Evolutionary conservation across 1,140 invertebrate genomes (phyloP), one percentile per base, ranked within the genome.

Genomic region (Drosophila yakuba): DNA sequence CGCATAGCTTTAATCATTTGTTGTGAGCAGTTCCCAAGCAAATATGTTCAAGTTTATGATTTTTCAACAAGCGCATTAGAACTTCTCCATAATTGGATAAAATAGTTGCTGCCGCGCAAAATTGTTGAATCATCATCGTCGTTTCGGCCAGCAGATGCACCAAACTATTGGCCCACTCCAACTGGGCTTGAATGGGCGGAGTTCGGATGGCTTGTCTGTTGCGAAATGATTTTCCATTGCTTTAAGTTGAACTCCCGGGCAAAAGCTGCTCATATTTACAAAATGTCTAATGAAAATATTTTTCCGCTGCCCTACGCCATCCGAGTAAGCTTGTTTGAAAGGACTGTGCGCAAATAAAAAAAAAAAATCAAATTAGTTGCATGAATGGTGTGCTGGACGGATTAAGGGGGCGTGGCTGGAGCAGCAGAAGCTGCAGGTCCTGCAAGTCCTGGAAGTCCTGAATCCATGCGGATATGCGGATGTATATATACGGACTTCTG

Each of bases 231-330:
- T 80, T 85, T 59, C 57, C 73, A 67, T 85, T 80, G 80, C 69
- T 75, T 52, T 79, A 64, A 63, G 64, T 66, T 67, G 61, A 45
- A 79, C 72, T 63, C 55, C 72, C 68, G 38, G 32, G 44, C 62
- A 51, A 76, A 88, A 86, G 83, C 83, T 76, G 83, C 72, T 88
- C 84, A 88, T 83, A 88, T 88, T 89, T 89, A 83, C 76, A 88
- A 88, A 88, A 89, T 83, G 83, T 88, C 83, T 89, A 88, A 88
- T 88, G 84, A 89, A 88, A 88, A 89, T 88, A 88, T 89, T 89
- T 83, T 69, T 69, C 66, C 62, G 51, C 54, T 58, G 39, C 51
- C 47, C 25, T 17, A 17, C 67, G 28, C 20, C n/a, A 62, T 36
- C 6, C 32, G 4, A 17, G 39, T 20, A 17, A 63, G 56, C 60